These are phyloP conservation scores for Drosophila stalkeri DNA, from an alignment of 2,888 invertebrate species.

Conservation along the genomic window DNA sequence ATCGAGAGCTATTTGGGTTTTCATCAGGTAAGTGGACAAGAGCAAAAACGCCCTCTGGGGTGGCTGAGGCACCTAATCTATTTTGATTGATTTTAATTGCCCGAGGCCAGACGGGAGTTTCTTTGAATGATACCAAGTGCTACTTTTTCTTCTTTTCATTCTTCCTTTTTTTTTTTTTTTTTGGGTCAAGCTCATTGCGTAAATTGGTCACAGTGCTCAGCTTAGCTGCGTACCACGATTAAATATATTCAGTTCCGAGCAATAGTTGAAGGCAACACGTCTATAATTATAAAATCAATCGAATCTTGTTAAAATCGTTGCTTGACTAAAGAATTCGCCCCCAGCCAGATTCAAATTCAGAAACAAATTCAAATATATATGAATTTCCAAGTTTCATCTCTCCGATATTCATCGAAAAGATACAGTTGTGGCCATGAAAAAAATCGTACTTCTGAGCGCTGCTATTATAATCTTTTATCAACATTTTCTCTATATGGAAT, in stretches of 20 bases:
- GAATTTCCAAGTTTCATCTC: too few species aligned
- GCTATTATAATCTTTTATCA: too few species aligned
- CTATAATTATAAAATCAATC: constrained; percentile 6
- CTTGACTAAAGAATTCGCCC: neutral
- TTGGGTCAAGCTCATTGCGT: constrained; percentile 70
- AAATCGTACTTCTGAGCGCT: too few species aligned
- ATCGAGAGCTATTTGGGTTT: constrained; percentile 99
- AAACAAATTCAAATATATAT: neutral
- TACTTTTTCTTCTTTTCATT: neutral
- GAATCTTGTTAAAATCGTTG: neutral
- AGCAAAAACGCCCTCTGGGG: constrained; percentile 22
- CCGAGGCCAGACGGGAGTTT: constrained; percentile 22
- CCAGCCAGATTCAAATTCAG: neutral
- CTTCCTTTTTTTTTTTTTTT: constrained; percentile 32
- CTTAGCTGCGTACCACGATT: constrained; percentile 8
- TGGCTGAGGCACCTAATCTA: constrained; percentile 26
- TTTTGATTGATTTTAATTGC: constrained; percentile 79
- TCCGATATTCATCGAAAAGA: too few species aligned
- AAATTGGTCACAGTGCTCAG: constrained; percentile 41
- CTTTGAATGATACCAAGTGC: constrained; percentile 43
- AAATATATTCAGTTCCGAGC: neutral
- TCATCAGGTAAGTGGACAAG: constrained; percentile 94
- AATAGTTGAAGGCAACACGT: neutral
- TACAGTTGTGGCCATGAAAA: too few species aligned
- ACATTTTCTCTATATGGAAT: too few species aligned